A percentile compares a stretch with the other conserved stretches of the same genome.
phyloP scores from a whole-genome alignment of 1,140 invertebrate species.

The Drosophila mayri region DNA sequence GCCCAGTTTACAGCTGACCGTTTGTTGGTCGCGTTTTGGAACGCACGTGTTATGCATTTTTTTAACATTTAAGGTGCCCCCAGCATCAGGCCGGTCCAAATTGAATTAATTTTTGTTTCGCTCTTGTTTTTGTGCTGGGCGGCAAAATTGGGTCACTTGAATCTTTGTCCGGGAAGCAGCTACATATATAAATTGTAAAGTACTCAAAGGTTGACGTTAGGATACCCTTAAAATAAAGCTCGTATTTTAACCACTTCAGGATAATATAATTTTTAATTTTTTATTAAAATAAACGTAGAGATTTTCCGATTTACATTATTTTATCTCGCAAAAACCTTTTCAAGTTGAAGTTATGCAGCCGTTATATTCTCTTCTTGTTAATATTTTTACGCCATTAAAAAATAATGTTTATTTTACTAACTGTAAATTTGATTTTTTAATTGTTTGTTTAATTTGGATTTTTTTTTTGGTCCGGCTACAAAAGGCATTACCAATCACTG shows the following conservation, averaged over 20 bases:
- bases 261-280: too few species aligned
- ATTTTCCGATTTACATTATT: too few species aligned
- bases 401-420: too few species aligned
- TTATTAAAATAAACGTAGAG: too few species aligned
- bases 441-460: neutral
- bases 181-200: neutral
- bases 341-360: too few species aligned
- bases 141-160: slow-evolving; percentile 59
- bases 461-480: neutral
- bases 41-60: slow-evolving; percentile 58
- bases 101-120: slow-evolving; percentile 65
- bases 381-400: too few species aligned
- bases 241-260: neutral
- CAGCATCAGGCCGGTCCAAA: slow-evolving; percentile 54
- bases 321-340: too few species aligned
- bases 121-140: slow-evolving; percentile 35
- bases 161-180: slow-evolving; percentile 26
- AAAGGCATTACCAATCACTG: neutral
- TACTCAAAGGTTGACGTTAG: neutral
- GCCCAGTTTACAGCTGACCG: slow-evolving; percentile 24
- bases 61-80: slow-evolving; percentile 39
- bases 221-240: neutral
- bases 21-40: slow-evolving; percentile 20
- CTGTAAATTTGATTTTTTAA: too few species aligned
- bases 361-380: too few species aligned